Conservation (phyloP, 1,140 invertebrate species). For the Lepidurus arcticus region DNA sequence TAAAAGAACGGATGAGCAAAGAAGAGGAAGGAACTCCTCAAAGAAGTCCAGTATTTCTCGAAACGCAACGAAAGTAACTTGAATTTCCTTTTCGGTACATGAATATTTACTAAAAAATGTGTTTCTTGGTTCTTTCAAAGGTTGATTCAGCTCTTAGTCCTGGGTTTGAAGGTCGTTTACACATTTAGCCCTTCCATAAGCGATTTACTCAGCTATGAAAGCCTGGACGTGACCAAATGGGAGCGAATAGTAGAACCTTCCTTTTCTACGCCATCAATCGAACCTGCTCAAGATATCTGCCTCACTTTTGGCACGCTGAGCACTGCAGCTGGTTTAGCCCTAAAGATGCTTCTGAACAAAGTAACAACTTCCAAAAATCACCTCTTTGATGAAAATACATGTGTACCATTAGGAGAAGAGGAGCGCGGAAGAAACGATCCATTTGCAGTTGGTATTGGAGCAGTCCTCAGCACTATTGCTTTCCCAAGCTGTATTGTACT, state of each 20-base stretch:
- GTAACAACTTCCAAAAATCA: neutral
- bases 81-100: neutral
- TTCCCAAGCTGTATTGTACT: neutral
- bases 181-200: neutral
- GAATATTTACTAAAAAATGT: too few species aligned
- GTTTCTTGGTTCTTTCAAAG: neutral
- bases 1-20: neutral
- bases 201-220: neutral
- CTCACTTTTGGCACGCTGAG: neutral
- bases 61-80: neutral
- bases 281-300: neutral
- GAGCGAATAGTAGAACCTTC: neutral
- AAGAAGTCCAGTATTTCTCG: neutral
- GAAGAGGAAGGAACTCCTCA: neutral
- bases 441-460: neutral
- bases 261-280: neutral
- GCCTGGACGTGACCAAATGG: neutral
- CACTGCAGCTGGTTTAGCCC: neutral
- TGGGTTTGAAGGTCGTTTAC: neutral
- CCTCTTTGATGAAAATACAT: neutral
- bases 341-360: neutral
- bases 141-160: neutral
- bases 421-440: neutral
- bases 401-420: neutral
- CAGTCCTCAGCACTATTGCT: neutral